Conservation (phyloP, 2,113 vertebrate species). For the Noturus placidus region DNA sequence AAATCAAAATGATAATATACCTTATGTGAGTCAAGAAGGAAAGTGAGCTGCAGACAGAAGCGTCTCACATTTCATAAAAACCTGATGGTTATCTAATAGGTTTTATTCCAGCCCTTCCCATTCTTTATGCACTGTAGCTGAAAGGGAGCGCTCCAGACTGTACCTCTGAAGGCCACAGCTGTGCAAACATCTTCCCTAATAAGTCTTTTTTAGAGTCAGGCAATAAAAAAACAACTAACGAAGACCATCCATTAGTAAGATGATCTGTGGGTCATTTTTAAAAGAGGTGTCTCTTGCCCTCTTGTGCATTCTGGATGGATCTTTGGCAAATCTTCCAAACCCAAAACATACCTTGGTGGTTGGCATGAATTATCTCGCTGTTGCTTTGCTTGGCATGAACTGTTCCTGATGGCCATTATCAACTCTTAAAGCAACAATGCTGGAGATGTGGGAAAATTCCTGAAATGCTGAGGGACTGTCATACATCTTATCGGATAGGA, state of each 20-base stretch:
- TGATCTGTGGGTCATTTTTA: constrained; percentile 46
- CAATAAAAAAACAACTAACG: constrained; percentile 40
- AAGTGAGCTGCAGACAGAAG: constrained; percentile 24
- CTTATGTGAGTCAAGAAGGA: constrained; percentile 1
- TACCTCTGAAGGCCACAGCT: constrained; percentile 65
- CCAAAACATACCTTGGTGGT: constrained; percentile 56
- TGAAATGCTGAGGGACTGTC: constrained; percentile 42
- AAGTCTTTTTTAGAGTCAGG: constrained; percentile 58
- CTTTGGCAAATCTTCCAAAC: constrained; percentile 53
- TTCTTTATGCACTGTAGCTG: constrained; percentile 51
- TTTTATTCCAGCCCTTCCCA: constrained; percentile 50
- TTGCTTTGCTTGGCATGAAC: constrained; percentile 64
- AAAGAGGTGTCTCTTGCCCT: constrained; percentile 44
- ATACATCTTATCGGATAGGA: constrained; percentile 29
- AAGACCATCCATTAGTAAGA: constrained; percentile 58
- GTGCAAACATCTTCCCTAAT: constrained; percentile 69
- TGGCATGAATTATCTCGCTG: constrained; percentile 35
- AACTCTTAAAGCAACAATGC: constrained; percentile 61
- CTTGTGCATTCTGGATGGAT: constrained; percentile 53
- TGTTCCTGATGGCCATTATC: constrained; percentile 50
- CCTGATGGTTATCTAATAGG: constrained; percentile 43
- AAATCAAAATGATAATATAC: background rate
- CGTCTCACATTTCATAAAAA: constrained; percentile 40
- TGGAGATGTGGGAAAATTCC: constrained; percentile 64
- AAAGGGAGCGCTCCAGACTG: constrained; percentile 55